Base-by-base conservation (phyloP, 1,140 invertebrate genomes). In the Ips nitidus region DNA sequence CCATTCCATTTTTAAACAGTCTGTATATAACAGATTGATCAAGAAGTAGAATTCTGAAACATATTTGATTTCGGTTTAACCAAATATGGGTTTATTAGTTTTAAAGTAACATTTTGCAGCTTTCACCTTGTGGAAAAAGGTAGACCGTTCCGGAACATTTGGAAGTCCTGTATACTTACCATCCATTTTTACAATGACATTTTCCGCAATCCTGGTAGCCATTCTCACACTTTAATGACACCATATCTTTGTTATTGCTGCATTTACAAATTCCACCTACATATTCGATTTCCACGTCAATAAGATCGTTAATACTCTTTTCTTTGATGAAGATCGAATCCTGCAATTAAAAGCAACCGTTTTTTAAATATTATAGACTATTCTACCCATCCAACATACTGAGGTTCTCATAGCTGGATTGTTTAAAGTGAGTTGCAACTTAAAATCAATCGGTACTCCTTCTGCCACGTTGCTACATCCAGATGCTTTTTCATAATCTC, bases 371-470 rank as follows among this genome's bases (percentile, higher is more conserved):
- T 22, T 22, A 22, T 22, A 22, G 22, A 36, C 8, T 56, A 6
- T 37, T 37, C 6, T 39, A 37, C 53, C 38, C 37, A 56, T 22
- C 7, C 22, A 50, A 50, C 2, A 1, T 38, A 6, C 7, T 56
- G 53, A 36, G 3, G 22, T 22, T 22, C 22, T 22, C 22, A 22
- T 22, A 22, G 22, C 57, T 80, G 76, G 82, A 85, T 64, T 83
- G 41, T 41, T 81, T 81, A 38, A 87, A 76, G 1, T 80, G 84
- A n/a, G 87, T 75, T 85, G 81, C 37, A 86, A 82, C 71, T 82
- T 84, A 75, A 87, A 88, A 66, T 83, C 82, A 38, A 87, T 81
- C 45, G 83, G 82, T 74, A 83, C 83, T 43, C 85, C 86, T 70
- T 82, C 78, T 67, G 82, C 79, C 4, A 87, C 83, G 58, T 85